These are phyloP conservation scores for Coenonympha glycerion DNA, from an alignment of 2,888 invertebrate species.

Conservation along the genomic window DNA sequence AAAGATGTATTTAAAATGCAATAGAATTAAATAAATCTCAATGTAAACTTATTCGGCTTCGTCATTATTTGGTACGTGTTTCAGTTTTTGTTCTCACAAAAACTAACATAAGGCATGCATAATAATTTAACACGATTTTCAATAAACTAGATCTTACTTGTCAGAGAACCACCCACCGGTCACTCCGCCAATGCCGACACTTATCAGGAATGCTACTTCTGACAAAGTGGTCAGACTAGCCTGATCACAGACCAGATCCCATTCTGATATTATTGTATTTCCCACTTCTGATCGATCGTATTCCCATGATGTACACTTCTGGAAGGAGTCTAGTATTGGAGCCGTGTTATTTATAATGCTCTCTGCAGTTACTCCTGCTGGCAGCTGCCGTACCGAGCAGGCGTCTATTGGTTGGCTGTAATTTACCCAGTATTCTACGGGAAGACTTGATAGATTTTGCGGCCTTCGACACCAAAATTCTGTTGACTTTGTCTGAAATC, in stretches of 20 bases:
- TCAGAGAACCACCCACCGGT: constrained; percentile 87
- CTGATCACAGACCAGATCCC: constrained; percentile 84
- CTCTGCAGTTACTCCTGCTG: constrained; percentile 47
- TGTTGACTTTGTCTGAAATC: constrained; percentile 75
- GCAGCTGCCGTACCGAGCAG: constrained; percentile 73
- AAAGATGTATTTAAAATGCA: no score
- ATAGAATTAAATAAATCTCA: no score
- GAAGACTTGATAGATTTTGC: constrained; percentile 66
- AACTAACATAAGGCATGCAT: not conserved
- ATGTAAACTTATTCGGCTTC: no score
- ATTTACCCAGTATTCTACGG: constrained; percentile 79
- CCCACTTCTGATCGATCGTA: constrained; percentile 76
- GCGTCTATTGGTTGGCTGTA: constrained; percentile 78
- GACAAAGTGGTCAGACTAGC: constrained; percentile 81
- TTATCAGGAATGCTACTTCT: constrained; percentile 85
- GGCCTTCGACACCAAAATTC: constrained; percentile 83
- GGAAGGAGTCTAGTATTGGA: constrained; percentile 39
- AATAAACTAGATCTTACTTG: constrained; percentile 57
- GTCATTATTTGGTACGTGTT: not conserved
- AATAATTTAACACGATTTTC: not conserved
- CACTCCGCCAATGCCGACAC: constrained; percentile 86
- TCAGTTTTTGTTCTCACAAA: no score
- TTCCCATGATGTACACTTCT: constrained; percentile 78
- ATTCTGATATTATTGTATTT: constrained; percentile 84
- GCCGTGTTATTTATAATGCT: constrained; percentile 51